Evolutionary conservation across 92 coral and sea anemone species (phyloP).

Genomic region (Parazoanthus swiftii): DNA sequence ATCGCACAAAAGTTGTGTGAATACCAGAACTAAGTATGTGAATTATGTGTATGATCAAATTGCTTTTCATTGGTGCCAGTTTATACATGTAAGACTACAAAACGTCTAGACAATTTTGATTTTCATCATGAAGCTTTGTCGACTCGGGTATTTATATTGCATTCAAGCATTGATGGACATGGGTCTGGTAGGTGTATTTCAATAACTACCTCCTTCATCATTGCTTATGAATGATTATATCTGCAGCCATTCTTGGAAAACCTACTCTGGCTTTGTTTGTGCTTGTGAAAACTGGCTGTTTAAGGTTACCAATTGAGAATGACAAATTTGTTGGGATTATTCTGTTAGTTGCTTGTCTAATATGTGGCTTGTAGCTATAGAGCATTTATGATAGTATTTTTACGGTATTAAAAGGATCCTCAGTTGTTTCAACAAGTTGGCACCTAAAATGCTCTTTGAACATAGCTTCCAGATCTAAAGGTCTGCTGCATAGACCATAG

Average conservation of each 20-base stretch:
- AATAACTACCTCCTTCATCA: not conserved
- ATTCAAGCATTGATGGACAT: not conserved
- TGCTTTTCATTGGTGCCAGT: not conserved
- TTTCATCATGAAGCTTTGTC: no score
- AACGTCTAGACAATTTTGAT: not conserved
- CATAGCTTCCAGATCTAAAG: no score
- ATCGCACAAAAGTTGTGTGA: not conserved
- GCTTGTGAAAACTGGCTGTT: no score
- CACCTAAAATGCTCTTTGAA: no score
- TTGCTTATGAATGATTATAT: no score
- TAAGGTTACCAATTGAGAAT: no score
- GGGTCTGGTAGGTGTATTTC: not conserved
- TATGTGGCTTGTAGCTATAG: not conserved
- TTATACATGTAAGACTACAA: not conserved
- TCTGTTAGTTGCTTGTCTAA: no score
- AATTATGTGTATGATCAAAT: not conserved
- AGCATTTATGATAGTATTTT: not conserved
- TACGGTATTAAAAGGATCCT: no score
- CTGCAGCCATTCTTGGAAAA: not conserved
- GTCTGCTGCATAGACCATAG: no score
- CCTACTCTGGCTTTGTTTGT: not conserved
- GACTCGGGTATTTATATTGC: not conserved
- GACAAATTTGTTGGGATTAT: no score
- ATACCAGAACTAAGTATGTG: not conserved
- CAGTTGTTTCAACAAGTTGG: no score